Evolutionary conservation across 2,113 vertebrate species (phyloP).

Genomic region (Echinops telfairi): DNA sequence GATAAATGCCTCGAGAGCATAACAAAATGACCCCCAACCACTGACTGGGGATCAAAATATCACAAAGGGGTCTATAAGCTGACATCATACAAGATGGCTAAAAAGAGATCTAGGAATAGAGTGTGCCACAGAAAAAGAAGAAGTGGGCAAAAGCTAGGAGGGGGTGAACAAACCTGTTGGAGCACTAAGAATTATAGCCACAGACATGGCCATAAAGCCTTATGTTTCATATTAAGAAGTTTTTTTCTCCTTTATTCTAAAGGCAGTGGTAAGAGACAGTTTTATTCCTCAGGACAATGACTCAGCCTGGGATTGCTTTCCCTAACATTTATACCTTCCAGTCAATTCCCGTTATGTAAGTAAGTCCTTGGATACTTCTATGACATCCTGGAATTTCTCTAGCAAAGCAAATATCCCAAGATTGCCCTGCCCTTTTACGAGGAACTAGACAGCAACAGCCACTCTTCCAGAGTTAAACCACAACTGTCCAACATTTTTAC

Average conservation of each 20-base stretch:
- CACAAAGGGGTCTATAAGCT: neutral
- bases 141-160: neutral
- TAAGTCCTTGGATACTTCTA: neutral
- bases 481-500: neutral
- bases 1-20: neutral
- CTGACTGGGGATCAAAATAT: neutral
- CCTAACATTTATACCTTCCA: neutral
- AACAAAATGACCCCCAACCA: neutral
- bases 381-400: neutral
- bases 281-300: neutral
- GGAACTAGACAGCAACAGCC: neutral
- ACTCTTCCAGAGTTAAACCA: conserved; percentile 14
- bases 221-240: neutral
- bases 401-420: neutral
- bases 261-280: neutral
- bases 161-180: neutral
- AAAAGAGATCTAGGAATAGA: conserved; percentile 2
- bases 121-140: conserved; percentile 31
- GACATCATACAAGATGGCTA: neutral
- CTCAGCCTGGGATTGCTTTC: neutral
- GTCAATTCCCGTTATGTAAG: neutral
- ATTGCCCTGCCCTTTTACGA: neutral
- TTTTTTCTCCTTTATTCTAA: neutral
- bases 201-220: neutral
- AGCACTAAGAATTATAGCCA: neutral